These are phyloP conservation scores for Bucorvus abyssinicus DNA, from an alignment of 2,797 vertebrate genomes.

Conservation along the genomic window DNA sequence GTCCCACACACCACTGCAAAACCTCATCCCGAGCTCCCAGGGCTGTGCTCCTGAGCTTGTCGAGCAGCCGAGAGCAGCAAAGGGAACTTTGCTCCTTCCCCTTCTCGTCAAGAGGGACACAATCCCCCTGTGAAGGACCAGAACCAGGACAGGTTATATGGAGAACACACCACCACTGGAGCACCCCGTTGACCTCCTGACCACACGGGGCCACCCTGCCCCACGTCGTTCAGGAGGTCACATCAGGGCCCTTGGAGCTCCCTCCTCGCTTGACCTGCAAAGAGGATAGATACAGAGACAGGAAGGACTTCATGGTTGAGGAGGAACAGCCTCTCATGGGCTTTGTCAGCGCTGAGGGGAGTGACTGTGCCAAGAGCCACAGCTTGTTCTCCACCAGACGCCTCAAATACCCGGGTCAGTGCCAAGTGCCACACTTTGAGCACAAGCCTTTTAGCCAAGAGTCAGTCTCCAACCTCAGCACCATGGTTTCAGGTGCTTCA, in stretches of 20 bases:
- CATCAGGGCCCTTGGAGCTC: background rate
- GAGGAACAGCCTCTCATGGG: background rate
- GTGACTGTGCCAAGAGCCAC: accelerated
- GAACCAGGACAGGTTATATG: accelerated
- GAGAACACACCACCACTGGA: background rate
- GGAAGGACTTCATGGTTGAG: accelerated
- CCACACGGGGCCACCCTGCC: background rate
- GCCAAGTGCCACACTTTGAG: background rate
- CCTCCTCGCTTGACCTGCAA: background rate
- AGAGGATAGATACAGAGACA: background rate
- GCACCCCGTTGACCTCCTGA: accelerated
- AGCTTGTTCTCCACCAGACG: background rate
- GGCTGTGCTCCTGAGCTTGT: background rate
- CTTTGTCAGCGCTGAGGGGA: background rate
- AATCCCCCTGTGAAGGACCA: background rate
- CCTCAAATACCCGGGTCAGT: background rate
- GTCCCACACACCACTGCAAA: accelerated
- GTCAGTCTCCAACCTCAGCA: background rate
- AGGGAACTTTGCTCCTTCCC: background rate
- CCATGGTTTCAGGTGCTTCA: background rate
- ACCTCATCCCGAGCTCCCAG: background rate
- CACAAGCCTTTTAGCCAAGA: background rate
- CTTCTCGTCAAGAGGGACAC: background rate
- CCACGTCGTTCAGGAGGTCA: background rate
- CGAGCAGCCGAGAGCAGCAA: background rate